Conservation (phyloP, 2,113 vertebrate species). For the Sorex araneus region DNA sequence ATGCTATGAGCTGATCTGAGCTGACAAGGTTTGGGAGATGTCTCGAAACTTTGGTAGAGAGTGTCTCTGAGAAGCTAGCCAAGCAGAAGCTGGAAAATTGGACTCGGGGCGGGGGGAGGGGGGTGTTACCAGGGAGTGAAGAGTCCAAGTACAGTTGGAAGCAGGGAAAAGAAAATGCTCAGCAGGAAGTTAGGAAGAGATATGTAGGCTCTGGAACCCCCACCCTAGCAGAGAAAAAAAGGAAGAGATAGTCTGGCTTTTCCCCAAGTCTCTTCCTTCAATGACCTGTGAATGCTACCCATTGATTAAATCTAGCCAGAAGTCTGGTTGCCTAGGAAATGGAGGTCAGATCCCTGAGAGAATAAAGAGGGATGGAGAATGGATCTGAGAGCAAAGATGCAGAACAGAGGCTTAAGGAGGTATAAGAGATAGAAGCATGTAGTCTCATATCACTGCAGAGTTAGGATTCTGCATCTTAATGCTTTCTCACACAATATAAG, state of each 20-base stretch:
- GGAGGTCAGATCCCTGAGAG: not conserved
- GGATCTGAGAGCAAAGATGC: not conserved
- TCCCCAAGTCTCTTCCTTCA: not conserved
- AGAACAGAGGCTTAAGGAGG: constrained; percentile 24
- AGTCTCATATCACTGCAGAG: not conserved
- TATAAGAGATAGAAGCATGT: not conserved
- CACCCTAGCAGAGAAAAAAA: not conserved
- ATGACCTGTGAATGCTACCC: not conserved
- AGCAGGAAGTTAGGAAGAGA: not conserved
- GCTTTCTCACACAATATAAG: constrained; percentile 29
- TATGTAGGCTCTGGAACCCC: not conserved
- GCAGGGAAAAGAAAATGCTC: not conserved
- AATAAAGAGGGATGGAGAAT: constrained; percentile 11
- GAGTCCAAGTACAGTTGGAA: not conserved
- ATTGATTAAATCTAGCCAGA: constrained; percentile 1
- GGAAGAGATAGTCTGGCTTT: not conserved
- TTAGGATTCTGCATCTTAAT: not conserved
- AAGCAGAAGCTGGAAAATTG: not conserved
- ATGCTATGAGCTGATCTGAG: constrained; percentile 2
- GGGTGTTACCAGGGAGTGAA: not conserved
- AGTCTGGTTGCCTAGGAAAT: constrained; percentile 19
- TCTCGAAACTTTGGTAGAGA: not conserved
- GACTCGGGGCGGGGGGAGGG: not conserved
- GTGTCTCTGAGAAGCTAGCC: not conserved
- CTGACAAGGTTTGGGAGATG: not conserved